Base-by-base conservation (phyloP, 2,888 invertebrate species). In the Volucella inflata region DNA sequence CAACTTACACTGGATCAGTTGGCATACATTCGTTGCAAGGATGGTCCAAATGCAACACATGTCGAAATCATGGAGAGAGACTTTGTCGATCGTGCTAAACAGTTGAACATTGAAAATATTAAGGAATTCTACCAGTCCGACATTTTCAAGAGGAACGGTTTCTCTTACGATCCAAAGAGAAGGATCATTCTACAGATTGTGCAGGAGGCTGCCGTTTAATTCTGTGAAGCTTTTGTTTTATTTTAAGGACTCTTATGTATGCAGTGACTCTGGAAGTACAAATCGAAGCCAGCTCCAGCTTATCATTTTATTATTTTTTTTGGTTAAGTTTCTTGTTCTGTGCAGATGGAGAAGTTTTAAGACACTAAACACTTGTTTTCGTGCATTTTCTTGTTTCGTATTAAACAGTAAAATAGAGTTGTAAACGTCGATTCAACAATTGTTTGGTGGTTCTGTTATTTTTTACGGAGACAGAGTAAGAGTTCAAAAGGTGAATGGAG, bases 1-100 rank as follows among this genome's bases (percentile, higher is more conserved):
- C 98, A 99, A 90, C 94, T 99, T 78, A 95, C 97, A 0, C 95
- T 97, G 90, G 99, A 99, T 92, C 98, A 98, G 90, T 93, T 98
- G 76, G 95, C 96, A 0, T 98, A 97, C 91, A 95, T 97, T 93
- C 93, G 96, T 87, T 94, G 95, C 68, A 90, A 94, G 6, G 94
- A 94, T 88, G 95, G 96, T 67, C 94, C 94, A 59, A 93, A 94
- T 0, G 94, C 95, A 72, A 93, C 95, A 0, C 94, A 95, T 21
- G 95, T 99, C 14, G 97, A 98, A 93, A 95, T 99, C 80, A 94
- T 95, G 88, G 97, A 98, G 91, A 95, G 96, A 89, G 97, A 97
- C 93, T 94, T 95, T 89, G 94, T 94, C 77, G 98, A 95, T 93
- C 93, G 98, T 94, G 99, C 98, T 0, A 95, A 97, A 89, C 97